Base-by-base conservation (phyloP, 1,140 invertebrate genomes). In the Drosophila micromelanica region DNA sequence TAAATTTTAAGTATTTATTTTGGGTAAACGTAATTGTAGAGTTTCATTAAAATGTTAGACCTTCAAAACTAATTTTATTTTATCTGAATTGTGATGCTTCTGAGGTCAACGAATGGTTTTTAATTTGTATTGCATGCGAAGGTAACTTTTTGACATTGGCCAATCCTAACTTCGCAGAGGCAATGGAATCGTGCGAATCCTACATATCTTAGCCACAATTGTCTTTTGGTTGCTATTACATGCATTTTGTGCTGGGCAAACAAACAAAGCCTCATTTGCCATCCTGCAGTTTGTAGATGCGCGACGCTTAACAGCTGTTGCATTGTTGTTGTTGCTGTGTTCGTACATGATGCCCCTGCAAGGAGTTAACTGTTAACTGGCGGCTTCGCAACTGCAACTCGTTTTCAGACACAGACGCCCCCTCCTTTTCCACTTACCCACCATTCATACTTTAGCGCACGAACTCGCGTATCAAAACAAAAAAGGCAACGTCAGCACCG, bases 381-480 rank as follows among this genome's bases (percentile, higher is more conserved):
- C 57, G 43, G 40, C 68, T n/a, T 45, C 20, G 55, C 55, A 81
- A 81, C 70, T 75, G 63, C 70, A 74, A 78, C 64, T 74, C 73
- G 71, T 56, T 78, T 69, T 4, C 59, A 62, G 64, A 45, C 35
- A 17, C 69, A 60, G n/a, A n/a, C 43, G 35, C 42, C 55, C 15
- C 42, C 60, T 63, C 42, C 15, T 46, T 52, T 27, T 23, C 54
- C 60, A 61, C 38, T 51, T 63, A 54, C 67, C 60, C 59, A 48
- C 72, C 60, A 76, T 64, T 75, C 65, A 84, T 60, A 78, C 54
- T 79, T 86, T 82, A 75, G 69, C 60, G 68, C 62, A 81, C 82
- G 78, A 86, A 86, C 38, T 78, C 63, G 60, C 78, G 75, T 78
- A 86, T 76, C 81, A 86, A 81, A 86, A 86, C 82, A 86, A 86